phyloP scores from a whole-genome alignment of 2,113 vertebrate species.

The Leptobrachium leishanense region DNA sequence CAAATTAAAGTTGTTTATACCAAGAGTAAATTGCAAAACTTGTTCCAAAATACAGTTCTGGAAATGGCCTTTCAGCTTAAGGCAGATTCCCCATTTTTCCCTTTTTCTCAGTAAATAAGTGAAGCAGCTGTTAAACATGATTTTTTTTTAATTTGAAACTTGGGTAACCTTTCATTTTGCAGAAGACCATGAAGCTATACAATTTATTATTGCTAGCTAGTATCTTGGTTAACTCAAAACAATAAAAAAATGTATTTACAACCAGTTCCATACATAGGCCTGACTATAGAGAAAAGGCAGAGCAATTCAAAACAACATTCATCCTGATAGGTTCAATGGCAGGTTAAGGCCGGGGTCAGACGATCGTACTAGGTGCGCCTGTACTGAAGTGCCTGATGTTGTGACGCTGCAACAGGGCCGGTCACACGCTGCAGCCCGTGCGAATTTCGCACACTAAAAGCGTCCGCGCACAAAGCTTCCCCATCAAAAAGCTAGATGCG shows the following conservation, averaged over 20 bases:
- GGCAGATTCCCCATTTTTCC: not conserved
- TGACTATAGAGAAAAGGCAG: too few species aligned
- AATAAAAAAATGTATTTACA: too few species aligned
- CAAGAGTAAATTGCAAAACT: not conserved
- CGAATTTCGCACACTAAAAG: too few species aligned
- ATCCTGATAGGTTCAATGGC: too few species aligned
- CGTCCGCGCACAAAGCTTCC: too few species aligned
- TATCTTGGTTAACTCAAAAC: not conserved
- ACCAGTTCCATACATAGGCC: too few species aligned
- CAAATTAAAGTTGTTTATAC: conserved; percentile 6
- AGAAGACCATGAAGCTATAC: not conserved
- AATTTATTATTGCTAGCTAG: not conserved
- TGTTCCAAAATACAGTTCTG: not conserved
- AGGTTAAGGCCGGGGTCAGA: too few species aligned
- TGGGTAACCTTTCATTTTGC: conserved; percentile 5
- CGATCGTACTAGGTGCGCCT: too few species aligned
- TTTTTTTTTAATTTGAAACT: not conserved
- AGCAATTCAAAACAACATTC: not conserved
- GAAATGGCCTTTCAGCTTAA: not conserved
- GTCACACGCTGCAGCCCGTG: too few species aligned
- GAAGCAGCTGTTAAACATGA: conserved; percentile 1
- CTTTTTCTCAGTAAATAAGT: not conserved
- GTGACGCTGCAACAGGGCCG: too few species aligned
- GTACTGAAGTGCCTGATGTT: too few species aligned
- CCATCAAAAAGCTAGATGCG: too few species aligned